These are phyloP conservation scores for Drosophila meridionalis DNA, from an alignment of 2,888 invertebrate species.

Conservation along the genomic window DNA sequence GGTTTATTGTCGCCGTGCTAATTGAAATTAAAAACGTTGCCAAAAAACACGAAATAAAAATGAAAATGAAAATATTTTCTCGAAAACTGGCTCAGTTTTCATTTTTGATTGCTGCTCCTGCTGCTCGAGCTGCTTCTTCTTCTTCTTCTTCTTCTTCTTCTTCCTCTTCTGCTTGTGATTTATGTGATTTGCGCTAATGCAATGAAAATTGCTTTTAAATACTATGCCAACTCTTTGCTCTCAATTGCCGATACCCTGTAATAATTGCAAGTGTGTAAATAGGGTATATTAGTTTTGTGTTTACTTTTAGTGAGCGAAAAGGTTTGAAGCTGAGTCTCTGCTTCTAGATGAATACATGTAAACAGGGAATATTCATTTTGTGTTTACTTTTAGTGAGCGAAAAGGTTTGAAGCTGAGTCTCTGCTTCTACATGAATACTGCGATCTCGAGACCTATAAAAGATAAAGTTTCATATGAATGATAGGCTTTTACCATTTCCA, in stretches of 20 bases:
- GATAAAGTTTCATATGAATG: not conserved
- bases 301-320: too few species aligned
- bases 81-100: constrained; percentile 29
- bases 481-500: too few species aligned
- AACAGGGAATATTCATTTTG: too few species aligned
- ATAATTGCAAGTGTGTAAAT: not conserved
- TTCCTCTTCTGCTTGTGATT: constrained; percentile 21
- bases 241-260: not conserved
- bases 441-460: too few species aligned
- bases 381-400: too few species aligned
- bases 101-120: constrained; percentile 17
- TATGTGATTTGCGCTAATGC: constrained; percentile 37
- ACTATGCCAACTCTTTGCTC: constrained; percentile 1
- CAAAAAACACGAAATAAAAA: constrained; percentile 37
- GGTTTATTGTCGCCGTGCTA: constrained; percentile 58
- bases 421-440: not conserved
- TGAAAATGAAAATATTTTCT: constrained; percentile 8
- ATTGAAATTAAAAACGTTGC: constrained; percentile 77
- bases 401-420: too few species aligned
- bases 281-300: not conserved
- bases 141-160: not conserved
- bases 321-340: too few species aligned
- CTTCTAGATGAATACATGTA: too few species aligned
- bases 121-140: not conserved
- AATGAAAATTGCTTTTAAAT: constrained; percentile 18